A percentile compares a stretch with the other conserved stretches of the same genome.
Conservation (phyloP, 1,140 invertebrate genomes). For the Magallana angulata region DNA sequence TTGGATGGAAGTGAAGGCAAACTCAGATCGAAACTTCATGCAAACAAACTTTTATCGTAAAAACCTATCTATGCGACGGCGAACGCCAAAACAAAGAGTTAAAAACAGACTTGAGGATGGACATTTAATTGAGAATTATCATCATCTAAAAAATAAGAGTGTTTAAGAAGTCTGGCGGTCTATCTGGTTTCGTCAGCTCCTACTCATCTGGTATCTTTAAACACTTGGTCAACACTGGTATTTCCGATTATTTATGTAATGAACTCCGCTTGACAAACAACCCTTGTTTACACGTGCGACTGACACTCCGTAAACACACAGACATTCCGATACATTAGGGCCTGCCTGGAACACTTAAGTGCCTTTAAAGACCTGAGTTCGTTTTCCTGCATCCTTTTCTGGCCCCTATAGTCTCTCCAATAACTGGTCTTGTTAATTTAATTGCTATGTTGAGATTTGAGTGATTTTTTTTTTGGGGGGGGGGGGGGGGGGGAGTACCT, state of each 20-base stretch:
- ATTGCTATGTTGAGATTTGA: not conserved
- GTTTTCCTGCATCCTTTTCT: not conserved
- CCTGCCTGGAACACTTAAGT: not conserved
- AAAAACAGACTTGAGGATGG: slow-evolving; percentile 21
- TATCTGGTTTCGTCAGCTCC: slow-evolving; percentile 14
- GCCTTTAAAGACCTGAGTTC: not conserved
- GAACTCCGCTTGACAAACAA: slow-evolving; percentile 31
- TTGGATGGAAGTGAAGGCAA: not conserved
- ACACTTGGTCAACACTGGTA: slow-evolving; percentile 17
- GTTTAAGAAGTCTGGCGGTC: slow-evolving; percentile 7
- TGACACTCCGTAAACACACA: slow-evolving; percentile 31
- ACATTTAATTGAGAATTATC: slow-evolving; percentile 16
- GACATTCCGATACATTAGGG: slow-evolving; percentile 8
- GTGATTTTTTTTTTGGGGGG: not conserved
- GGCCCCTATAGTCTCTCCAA: not conserved
- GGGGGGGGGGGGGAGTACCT: not conserved
- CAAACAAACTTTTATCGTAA: slow-evolving; percentile 20
- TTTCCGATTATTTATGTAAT: slow-evolving; percentile 35
- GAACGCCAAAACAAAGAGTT: slow-evolving; percentile 5
- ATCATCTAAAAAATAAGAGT: slow-evolving; percentile 17
- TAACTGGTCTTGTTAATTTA: not conserved
- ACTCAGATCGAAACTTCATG: not conserved
- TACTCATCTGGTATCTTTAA: not conserved
- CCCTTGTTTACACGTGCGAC: slow-evolving; percentile 12
- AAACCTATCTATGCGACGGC: slow-evolving; percentile 1